Percentiles rank a stretch among this genome's conserved stretches.
Evolutionary conservation across 2,888 invertebrate genomes (phyloP).

Genomic region (Dexiosoma caninum): DNA sequence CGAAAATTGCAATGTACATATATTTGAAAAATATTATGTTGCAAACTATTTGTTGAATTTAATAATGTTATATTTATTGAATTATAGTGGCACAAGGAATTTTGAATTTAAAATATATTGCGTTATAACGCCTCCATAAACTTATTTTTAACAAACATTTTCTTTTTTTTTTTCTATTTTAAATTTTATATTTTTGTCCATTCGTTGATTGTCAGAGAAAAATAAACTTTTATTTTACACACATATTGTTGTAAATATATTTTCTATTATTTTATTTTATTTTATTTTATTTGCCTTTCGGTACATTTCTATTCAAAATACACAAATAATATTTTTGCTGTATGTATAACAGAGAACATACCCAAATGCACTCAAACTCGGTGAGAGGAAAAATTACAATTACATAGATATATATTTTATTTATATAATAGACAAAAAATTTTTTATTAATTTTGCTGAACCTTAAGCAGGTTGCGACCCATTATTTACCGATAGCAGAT

Average conservation of each 20-base stretch:
- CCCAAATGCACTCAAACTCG: constrained; percentile 8
- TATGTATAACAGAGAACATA: constrained; percentile 52
- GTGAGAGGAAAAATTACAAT: constrained; percentile 20
- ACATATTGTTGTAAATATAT: constrained; percentile 8
- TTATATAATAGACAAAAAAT: background rate
- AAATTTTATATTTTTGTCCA: background rate
- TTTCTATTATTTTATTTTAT: too few relatives aligned
- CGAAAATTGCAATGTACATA: background rate
- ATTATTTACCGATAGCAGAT: too few relatives aligned
- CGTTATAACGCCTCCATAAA: constrained; percentile 63
- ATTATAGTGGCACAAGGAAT: constrained; percentile 48
- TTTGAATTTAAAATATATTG: constrained; percentile 65
- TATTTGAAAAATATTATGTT: background rate
- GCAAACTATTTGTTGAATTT: constrained; percentile 19
- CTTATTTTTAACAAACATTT: constrained; percentile 56
- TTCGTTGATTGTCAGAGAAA: constrained; percentile 31
- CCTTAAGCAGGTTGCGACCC: background rate
- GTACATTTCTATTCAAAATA: constrained; percentile 30
- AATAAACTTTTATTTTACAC: constrained; percentile 54
- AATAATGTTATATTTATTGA: constrained; percentile 27
- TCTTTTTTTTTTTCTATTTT: constrained; percentile 3
- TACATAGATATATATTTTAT: background rate
- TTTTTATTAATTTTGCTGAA: background rate
- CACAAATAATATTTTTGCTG: constrained; percentile 32
- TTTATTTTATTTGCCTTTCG: constrained; percentile 40